Conservation (phyloP, 2,113 vertebrate species). For the Alethe castanea region DNA sequence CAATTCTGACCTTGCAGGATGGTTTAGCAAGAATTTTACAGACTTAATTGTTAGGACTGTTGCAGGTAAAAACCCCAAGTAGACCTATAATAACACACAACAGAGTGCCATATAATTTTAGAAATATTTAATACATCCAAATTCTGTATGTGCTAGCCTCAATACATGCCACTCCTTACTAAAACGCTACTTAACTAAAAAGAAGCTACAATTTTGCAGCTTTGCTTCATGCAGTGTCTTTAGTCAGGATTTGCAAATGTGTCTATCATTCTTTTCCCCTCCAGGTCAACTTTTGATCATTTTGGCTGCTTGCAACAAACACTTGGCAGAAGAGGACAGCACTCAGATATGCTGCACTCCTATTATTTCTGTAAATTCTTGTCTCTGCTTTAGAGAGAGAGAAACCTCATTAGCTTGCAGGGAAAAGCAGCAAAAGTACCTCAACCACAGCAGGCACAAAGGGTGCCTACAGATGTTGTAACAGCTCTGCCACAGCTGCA, state of each 20-base stretch:
- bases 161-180: not conserved
- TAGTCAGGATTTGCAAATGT: not conserved
- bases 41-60: not conserved
- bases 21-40: not conserved
- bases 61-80: not conserved
- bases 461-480: not conserved
- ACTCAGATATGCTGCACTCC: not conserved
- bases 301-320: not conserved
- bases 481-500: not conserved
- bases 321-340: not conserved
- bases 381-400: not conserved
- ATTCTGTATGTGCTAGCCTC: not conserved
- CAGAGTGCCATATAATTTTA: conserved; percentile 12
- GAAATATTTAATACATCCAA: conserved; percentile 25
- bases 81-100: not conserved
- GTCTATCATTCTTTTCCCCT: not conserved
- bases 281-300: not conserved
- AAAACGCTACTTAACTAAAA: not conserved
- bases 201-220: not conserved
- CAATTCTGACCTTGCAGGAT: not conserved
- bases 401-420: not conserved
- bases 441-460: not conserved
- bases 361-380: not conserved
- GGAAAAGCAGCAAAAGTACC: not conserved
- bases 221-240: not conserved